Percentiles rank a stretch among this genome's conserved stretches.
phyloP scores from a whole-genome alignment of 1,140 invertebrate genomes.

The Zaprionus africanus region DNA sequence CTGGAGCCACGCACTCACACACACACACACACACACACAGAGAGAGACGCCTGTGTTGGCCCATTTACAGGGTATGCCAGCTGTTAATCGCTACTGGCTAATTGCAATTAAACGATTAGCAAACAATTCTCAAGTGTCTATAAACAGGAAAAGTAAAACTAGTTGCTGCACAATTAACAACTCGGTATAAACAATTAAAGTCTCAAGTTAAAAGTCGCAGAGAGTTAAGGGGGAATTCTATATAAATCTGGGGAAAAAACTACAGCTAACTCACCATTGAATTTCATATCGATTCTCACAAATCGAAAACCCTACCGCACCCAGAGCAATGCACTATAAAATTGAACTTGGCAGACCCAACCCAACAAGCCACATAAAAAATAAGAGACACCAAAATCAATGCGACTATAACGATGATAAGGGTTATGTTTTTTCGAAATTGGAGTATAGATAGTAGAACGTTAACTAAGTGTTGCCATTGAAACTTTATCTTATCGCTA shows the following conservation, averaged over 20 bases:
- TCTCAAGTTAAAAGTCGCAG: not conserved
- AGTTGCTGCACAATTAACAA: slow-evolving; percentile 17
- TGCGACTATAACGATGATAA: slow-evolving; percentile 16
- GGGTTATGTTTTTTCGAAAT: not conserved
- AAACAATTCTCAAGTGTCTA: slow-evolving; percentile 24
- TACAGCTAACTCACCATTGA: not conserved
- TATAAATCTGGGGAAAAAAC: not conserved
- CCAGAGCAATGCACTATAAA: slow-evolving; percentile 2
- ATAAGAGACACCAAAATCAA: slow-evolving; percentile 6
- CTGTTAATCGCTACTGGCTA: slow-evolving; percentile 13
- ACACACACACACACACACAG: too few species aligned
- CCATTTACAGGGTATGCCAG: slow-evolving; percentile 22
- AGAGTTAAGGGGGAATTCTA: not conserved
- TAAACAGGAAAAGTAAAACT: slow-evolving; percentile 8
- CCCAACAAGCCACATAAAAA: not conserved
- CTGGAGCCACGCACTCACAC: slow-evolving; percentile 21
- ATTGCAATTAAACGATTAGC: slow-evolving; percentile 27
- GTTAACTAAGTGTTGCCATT: slow-evolving; percentile 32
- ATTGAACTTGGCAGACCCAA: slow-evolving; percentile 9
- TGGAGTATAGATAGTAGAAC: slow-evolving; percentile 1
- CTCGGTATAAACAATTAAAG: slow-evolving; percentile 5
- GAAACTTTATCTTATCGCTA: slow-evolving; percentile 44
- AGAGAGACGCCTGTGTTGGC: not conserved
- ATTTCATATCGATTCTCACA: not conserved
- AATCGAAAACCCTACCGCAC: slow-evolving; percentile 2